Evolutionary conservation across 2,797 vertebrate species (phyloP).

Genomic region (Mormyrus hasselquistii): DNA sequence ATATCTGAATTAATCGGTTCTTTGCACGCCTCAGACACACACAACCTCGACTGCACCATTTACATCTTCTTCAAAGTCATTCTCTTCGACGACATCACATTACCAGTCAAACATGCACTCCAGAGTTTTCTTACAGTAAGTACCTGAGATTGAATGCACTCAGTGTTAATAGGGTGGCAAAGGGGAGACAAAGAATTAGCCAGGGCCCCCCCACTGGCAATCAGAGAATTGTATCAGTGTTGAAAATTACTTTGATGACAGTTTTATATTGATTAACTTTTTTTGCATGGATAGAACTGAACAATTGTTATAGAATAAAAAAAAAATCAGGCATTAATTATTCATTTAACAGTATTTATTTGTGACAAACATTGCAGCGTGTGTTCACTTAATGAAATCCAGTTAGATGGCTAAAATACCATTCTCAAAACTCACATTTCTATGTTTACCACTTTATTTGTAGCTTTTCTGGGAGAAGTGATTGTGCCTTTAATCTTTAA

Average conservation of each 20-base stretch:
- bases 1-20: too few relatives aligned
- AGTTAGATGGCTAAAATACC: not conserved
- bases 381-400: not conserved
- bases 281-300: not conserved
- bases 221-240: not conserved
- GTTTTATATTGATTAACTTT: not conserved
- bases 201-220: not conserved
- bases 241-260: not conserved
- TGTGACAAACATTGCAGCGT: not conserved
- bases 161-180: not conserved
- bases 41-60: too few relatives aligned
- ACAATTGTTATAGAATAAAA: not conserved
- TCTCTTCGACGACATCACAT: too few relatives aligned
- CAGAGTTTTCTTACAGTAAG: too few relatives aligned
- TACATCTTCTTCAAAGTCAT: too few relatives aligned
- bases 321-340: not conserved
- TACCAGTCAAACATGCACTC: too few relatives aligned
- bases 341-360: not conserved
- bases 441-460: not conserved
- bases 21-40: too few relatives aligned
- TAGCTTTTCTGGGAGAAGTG: too few relatives aligned
- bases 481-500: too few relatives aligned
- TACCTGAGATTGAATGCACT: too few relatives aligned
- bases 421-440: not conserved
- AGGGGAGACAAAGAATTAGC: not conserved